Base-by-base conservation (phyloP, 1,140 invertebrate species). In the Gyrodactylus bullatarudis region DNA sequence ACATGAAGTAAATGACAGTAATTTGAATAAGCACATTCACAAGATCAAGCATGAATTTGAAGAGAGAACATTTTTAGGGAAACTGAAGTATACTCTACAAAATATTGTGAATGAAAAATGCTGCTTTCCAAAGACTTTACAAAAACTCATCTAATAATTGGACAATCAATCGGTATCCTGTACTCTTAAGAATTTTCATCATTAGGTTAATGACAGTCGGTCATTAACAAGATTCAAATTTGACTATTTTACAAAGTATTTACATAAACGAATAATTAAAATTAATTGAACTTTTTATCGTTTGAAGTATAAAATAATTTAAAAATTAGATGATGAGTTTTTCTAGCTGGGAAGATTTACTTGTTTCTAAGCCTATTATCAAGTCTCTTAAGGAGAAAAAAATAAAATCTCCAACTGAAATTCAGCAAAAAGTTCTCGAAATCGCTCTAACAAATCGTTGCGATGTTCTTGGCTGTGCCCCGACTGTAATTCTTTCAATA, bases 401-500 rank as follows among this genome's bases (percentile, higher is more conserved):
- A 54, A 16, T 54, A 54, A 54, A 54, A n/a, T 54, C 34, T 19
- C 71, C 21, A 20, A 68, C 68, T 16, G 24, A 70, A 16, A 73
- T 73, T 73, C 72, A 73, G 26, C 21, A 2, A 26, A 23, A 25
- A 69, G 72, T 69, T 20, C 23, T 34, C 1, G 22, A 22, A 68
- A 20, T n/a, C 26, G 72, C 72, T 23, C 20, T 73, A 69, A 23
- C 22, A 68, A 26, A 73, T 23, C 72, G 72, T 23, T 23, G 21
- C 22, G 72, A 73, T 26, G 26, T 73, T 2, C 34, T 73, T 1
- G 72, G 72, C 20, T 22, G 22, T 73, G 72, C 72, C 21, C 22
- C 34, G 21, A 73, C 72, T 71, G 72, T 73, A 73, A 73, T n/a
- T 69, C 25, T 72, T 73, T 1, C 25, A 54, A 1, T 69, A 23